A percentile compares a stretch with the other conserved stretches of the same genome.
phyloP scores from a whole-genome alignment of 2,113 vertebrate genomes.

The Glaucidium brasilianum region DNA sequence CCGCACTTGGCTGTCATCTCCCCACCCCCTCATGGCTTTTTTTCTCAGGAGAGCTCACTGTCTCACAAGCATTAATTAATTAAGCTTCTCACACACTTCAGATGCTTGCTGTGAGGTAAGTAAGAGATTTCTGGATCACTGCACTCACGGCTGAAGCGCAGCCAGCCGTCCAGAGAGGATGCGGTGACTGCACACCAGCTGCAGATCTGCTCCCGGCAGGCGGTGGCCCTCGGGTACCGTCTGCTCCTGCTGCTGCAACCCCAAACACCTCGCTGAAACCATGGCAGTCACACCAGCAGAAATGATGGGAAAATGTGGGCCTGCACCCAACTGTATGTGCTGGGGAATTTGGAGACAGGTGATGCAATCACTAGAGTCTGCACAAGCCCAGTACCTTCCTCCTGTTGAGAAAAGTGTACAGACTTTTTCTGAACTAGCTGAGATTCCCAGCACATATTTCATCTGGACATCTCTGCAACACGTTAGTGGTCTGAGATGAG shows the following conservation, averaged over 20 bases:
- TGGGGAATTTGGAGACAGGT: background rate
- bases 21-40: background rate
- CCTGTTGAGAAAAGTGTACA: background rate
- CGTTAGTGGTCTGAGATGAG: background rate
- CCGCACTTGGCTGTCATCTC: background rate
- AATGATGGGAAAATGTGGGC: background rate
- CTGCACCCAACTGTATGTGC: background rate
- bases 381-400: rapidly evolving
- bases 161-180: background rate
- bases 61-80: background rate
- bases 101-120: background rate
- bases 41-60: background rate
- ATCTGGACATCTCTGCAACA: background rate
- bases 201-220: background rate
- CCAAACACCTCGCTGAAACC: rapidly evolving
- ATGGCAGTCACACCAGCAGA: background rate
- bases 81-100: background rate
- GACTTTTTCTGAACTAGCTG: background rate
- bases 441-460: background rate
- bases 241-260: background rate
- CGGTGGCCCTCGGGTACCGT: rapidly evolving
- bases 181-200: rapidly evolving
- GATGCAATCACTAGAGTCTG: too few species aligned
- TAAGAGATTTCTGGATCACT: background rate
- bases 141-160: rapidly evolving